Evolutionary conservation across 2,797 vertebrate species (phyloP).

Genomic region (Crax fasciolata): DNA sequence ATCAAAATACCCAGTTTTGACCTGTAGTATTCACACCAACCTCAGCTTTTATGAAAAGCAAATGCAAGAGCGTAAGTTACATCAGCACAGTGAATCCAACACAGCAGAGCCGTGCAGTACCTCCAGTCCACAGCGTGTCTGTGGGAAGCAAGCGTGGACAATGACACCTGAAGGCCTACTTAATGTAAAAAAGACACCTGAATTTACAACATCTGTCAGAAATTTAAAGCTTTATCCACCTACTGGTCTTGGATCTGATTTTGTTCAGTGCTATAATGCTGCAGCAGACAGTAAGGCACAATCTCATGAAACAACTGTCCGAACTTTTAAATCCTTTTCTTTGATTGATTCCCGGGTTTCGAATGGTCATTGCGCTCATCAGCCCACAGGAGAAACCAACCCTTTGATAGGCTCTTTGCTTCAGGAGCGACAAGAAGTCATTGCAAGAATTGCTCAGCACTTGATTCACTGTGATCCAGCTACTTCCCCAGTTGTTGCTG

Average conservation of each 20-base stretch:
- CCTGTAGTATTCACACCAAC: conserved; percentile 95
- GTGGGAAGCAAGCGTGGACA: conserved; percentile 85
- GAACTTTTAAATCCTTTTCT: conserved; percentile 92
- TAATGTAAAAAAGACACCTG: conserved; percentile 76
- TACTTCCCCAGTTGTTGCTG: conserved; percentile 88
- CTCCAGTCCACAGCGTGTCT: conserved; percentile 84
- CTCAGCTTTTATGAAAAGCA: conserved; percentile 87
- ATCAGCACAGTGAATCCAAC: conserved; percentile 80
- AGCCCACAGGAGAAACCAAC: conserved; percentile 87
- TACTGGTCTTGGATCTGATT: conserved; percentile 83
- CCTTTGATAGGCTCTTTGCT: conserved; percentile 95
- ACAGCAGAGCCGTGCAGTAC: conserved; percentile 78
- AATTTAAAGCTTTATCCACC: conserved; percentile 88
- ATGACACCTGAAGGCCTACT: conserved; percentile 76
- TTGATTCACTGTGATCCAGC: conserved; percentile 96
- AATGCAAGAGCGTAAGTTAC: conserved; percentile 82
- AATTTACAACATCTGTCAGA: conserved; percentile 85
- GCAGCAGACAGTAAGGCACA: conserved; percentile 82
- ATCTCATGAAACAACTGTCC: conserved; percentile 82
- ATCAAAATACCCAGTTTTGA: conserved; percentile 93
- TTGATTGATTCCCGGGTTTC: conserved; percentile 82
- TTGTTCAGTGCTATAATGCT: conserved; percentile 80
- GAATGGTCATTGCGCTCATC: conserved; percentile 84
- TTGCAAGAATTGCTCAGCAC: conserved; percentile 97
- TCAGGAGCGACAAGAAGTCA: conserved; percentile 97